Base-by-base conservation (phyloP, 2,888 invertebrate genomes). In the Listrodromus nycthemerus region DNA sequence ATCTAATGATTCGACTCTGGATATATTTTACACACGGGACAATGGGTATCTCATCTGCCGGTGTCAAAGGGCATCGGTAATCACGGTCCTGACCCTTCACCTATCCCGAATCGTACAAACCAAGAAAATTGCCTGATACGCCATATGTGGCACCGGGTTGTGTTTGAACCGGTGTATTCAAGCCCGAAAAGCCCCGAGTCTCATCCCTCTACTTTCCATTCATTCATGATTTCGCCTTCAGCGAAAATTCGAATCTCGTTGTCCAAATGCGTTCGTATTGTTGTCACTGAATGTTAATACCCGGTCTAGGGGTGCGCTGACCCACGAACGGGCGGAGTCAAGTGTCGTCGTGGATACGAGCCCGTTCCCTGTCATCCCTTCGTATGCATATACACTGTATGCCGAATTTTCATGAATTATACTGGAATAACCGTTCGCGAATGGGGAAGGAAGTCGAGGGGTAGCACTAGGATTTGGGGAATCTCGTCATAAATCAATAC, bases 401-500 rank as follows among this genome's bases (percentile, higher is more conserved):
- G 45, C 61, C 45, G 66, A 80, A 83, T 84, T 84, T 84, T 80
- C 78, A 76, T 80, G 77, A 84, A 80, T 76, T 74, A 85, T 74
- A 76, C 67, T 50, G 50, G 24, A 55, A 55, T 27, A 7, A 55
- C 41, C 45, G 41, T 27, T 63, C 33, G 24, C 67, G 52, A 67
- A 66, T 61, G 70, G 80, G 58, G 48, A 74, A 73, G 48, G 65
- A 30, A 27, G 73, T 21, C 50, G 73, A 65, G 45, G 58, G 79
- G 74, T 16, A 70, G 61, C 19, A 55, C 45, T 16, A 63, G 16
- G 50, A 50, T 55, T 67, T 75, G 70, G 63, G 63, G 61, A 73
- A 86, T 86, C 82, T 79, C 70, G 73, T 63, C 77, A 87, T 86
- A 85, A 87, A 87, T 87, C 87, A 87, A 85, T 86, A 84, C 76